A percentile compares a stretch with the other conserved stretches of the same genome.
phyloP scores from a whole-genome alignment of 2,113 vertebrate genomes.

The Siniperca chuatsi region DNA sequence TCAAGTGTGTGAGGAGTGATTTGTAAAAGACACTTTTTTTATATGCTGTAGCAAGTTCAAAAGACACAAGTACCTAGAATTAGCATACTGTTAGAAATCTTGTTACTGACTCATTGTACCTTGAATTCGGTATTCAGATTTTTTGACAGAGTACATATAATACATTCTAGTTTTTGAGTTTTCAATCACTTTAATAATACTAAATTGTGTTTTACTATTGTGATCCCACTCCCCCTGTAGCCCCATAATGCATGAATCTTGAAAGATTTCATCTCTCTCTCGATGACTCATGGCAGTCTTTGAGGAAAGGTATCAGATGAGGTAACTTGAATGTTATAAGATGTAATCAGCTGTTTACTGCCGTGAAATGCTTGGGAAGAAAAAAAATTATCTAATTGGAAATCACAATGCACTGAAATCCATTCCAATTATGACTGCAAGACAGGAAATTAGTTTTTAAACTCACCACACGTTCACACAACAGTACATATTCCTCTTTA shows the following conservation, averaged over 20 bases:
- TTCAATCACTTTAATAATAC: not conserved
- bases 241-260: not conserved
- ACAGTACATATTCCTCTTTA: not conserved
- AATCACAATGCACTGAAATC: constrained; percentile 10
- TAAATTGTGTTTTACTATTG: not conserved
- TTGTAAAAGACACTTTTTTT: constrained; percentile 5
- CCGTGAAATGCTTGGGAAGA: not conserved
- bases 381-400: constrained; percentile 2
- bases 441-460: constrained; percentile 17
- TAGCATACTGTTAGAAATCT: not conserved
- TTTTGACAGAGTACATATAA: too few species aligned
- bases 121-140: too few species aligned
- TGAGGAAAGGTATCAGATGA: constrained; percentile 6
- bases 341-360: constrained; percentile 11
- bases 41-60: not conserved
- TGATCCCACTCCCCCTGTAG: not conserved
- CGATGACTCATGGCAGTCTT: not conserved
- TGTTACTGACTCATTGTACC: not conserved
- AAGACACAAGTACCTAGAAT: constrained; percentile 1
- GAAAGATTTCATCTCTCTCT: not conserved
- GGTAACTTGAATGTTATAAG: constrained; percentile 7
- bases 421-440: constrained; percentile 13
- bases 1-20: not conserved
- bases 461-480: not conserved
- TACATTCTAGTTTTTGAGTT: too few species aligned